phyloP scores from a whole-genome alignment of 2,113 vertebrate species.

The Halichoeres trimaculatus region DNA sequence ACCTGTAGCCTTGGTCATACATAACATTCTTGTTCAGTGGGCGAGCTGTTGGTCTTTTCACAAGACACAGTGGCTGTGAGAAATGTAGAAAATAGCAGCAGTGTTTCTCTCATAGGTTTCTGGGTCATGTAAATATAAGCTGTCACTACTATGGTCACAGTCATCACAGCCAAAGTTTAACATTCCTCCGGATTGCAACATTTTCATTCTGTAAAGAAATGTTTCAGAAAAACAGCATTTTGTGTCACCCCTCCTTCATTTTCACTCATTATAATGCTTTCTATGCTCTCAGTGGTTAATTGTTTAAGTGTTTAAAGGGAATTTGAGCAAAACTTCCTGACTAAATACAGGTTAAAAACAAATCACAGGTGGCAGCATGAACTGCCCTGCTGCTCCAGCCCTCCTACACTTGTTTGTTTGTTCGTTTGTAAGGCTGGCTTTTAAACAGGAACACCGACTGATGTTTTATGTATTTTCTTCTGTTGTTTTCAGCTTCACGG shows the following conservation, averaged over 20 bases:
- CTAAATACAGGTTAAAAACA: neutral
- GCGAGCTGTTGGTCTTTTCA: too few species aligned
- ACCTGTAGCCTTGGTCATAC: neutral
- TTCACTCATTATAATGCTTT: neutral
- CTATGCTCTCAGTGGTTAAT: neutral
- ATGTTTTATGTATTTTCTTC: slow-evolving; percentile 1
- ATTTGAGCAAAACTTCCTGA: neutral
- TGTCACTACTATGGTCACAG: too few species aligned
- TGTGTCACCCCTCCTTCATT: neutral
- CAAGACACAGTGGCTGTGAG: too few species aligned
- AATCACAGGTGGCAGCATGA: neutral
- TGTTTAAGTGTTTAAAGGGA: neutral
- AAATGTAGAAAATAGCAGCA: too few species aligned
- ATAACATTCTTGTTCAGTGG: neutral
- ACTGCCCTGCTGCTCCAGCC: neutral
- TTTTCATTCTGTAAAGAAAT: too few species aligned
- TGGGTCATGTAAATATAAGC: too few species aligned
- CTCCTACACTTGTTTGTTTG: neutral
- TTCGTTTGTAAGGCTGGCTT: neutral
- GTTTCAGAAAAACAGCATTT: neutral
- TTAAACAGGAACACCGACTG: neutral
- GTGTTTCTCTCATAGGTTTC: too few species aligned
- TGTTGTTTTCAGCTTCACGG: slow-evolving; percentile 69
- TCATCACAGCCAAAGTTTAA: too few species aligned
- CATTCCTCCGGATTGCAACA: too few species aligned